Percentiles rank a stretch among this genome's conserved stretches.
phyloP scores from a whole-genome alignment of 2,113 vertebrate genomes.

The Astur gentilis region DNA sequence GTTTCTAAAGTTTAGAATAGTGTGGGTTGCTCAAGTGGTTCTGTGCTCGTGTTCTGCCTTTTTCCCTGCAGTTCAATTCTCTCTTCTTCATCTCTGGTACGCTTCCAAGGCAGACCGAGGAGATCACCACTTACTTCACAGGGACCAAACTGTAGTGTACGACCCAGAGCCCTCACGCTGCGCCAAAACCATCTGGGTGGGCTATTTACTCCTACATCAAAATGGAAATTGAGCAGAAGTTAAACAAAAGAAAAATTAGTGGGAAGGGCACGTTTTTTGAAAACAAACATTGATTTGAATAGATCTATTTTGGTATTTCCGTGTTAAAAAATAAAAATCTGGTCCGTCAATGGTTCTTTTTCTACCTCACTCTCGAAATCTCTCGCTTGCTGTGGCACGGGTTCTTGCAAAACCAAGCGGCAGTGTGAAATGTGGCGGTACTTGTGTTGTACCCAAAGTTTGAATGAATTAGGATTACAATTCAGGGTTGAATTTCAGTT shows the following conservation, averaged over 20 bases:
- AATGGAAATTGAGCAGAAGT: neutral
- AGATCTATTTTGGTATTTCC: neutral
- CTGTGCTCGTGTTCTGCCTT: too few relatives aligned
- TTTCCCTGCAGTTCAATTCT: neutral
- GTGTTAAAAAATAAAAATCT: neutral
- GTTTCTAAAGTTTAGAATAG: neutral
- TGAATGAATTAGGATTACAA: neutral
- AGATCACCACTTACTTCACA: accelerated
- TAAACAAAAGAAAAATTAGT: neutral
- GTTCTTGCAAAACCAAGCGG: neutral
- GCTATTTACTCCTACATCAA: neutral
- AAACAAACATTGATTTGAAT: neutral
- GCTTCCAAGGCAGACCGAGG: neutral
- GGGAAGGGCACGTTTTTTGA: neutral
- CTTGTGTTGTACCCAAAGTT: accelerated
- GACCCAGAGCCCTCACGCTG: accelerated
- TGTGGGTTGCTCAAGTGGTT: neutral
- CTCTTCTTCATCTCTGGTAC: neutral
- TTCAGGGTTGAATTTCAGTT: neutral
- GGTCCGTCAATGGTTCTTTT: neutral
- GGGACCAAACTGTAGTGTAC: accelerated
- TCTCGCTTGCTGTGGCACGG: neutral
- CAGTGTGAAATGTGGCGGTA: accelerated
- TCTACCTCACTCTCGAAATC: neutral
- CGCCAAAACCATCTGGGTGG: neutral